Evolutionary conservation across 2,888 invertebrate genomes (phyloP).

Genomic region (Rhodophaea formosa): DNA sequence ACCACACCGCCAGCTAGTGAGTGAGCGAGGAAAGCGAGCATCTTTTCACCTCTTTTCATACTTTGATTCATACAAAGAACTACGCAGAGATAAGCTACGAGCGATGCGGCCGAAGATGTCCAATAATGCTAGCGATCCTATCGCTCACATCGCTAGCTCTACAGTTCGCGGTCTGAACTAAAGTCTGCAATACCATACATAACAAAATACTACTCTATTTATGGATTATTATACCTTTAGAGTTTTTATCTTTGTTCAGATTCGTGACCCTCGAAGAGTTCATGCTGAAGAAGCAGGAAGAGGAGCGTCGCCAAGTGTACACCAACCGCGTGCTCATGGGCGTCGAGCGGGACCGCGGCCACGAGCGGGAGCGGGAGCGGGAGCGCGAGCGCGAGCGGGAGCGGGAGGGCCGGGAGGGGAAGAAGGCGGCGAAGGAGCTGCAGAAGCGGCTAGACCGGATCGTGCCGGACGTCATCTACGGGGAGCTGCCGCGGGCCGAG

Average conservation of each 20-base stretch:
- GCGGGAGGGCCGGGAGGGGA: constrained; percentile 12
- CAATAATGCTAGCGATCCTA: too few species aligned
- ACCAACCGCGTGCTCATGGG: constrained; percentile 79
- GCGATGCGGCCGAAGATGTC: too few species aligned
- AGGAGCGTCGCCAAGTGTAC: constrained; percentile 56
- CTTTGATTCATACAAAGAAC: too few species aligned
- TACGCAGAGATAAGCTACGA: too few species aligned
- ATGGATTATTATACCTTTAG: too few species aligned
- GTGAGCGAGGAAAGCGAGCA: too few species aligned
- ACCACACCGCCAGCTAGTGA: too few species aligned
- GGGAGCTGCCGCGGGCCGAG: constrained; percentile 41
- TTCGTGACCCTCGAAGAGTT: constrained; percentile 89
- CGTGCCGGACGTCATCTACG: constrained; percentile 81
- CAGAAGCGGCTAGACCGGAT: constrained; percentile 51
- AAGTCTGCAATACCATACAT: too few species aligned
- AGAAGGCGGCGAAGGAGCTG: constrained; percentile 29
- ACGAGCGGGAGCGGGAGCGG: constrained; percentile 47
- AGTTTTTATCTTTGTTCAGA: constrained; percentile 45
- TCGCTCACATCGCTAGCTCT: too few species aligned
- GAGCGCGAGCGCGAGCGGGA: constrained; percentile 47
- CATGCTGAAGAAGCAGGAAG: constrained; percentile 86
- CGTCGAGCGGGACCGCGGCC: constrained; percentile 64
- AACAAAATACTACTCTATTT: too few species aligned
- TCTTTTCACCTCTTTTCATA: too few species aligned
- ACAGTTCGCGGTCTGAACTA: too few species aligned